Conservation (phyloP, 2,888 invertebrate genomes). For the Tetragnatha montana region DNA sequence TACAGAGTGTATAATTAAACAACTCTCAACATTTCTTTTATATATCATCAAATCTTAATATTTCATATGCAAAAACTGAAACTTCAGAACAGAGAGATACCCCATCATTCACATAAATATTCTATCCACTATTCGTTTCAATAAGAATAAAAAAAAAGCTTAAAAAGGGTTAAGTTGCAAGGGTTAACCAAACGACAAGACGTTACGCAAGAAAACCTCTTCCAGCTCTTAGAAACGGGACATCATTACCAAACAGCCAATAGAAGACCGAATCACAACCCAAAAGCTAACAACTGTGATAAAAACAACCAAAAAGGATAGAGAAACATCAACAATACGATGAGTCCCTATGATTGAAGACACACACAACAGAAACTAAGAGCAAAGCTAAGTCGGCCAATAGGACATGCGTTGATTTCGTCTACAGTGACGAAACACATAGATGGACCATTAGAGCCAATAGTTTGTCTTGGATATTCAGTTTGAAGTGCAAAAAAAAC, state of each 20-base stretch:
- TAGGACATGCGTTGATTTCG: constrained; percentile 52
- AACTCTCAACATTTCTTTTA: too few relatives aligned
- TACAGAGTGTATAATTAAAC: too few relatives aligned
- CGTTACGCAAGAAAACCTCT: neutral
- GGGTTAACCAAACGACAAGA: neutral
- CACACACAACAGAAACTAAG: constrained; percentile 10
- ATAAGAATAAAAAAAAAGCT: neutral
- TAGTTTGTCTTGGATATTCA: neutral
- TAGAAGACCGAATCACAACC: constrained; percentile 1
- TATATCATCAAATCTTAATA: too few relatives aligned
- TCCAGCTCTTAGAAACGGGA: neutral
- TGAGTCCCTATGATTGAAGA: constrained; percentile 13
- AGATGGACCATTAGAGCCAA: constrained; percentile 15
- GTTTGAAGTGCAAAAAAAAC: too few relatives aligned
- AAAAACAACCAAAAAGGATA: neutral
- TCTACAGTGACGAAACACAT: constrained; percentile 52
- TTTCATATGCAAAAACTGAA: too few relatives aligned
- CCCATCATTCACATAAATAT: too few relatives aligned
- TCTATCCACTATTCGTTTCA: neutral
- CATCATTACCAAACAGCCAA: neutral
- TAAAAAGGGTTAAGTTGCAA: neutral
- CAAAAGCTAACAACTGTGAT: neutral
- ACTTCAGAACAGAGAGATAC: too few relatives aligned
- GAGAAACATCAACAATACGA: neutral
- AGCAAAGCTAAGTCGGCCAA: constrained; percentile 45